phyloP scores from a whole-genome alignment of 2,888 invertebrate genomes.

The Drosophila planitibia region DNA sequence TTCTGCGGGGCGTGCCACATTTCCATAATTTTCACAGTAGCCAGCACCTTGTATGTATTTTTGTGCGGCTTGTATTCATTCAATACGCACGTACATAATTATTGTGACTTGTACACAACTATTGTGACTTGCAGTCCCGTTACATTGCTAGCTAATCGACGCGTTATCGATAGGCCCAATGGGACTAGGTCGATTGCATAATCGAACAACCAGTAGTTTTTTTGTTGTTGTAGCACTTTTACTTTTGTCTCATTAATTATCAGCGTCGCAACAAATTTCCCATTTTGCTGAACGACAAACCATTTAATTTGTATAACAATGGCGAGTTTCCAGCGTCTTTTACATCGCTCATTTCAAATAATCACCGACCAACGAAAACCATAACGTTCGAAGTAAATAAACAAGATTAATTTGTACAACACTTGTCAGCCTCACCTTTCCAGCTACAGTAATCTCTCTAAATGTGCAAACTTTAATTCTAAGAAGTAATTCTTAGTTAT shows the following conservation, averaged over 20 bases:
- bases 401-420: background rate
- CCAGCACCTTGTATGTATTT: slow-evolving; percentile 10
- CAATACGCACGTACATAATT: background rate
- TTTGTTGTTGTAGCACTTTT: slow-evolving; percentile 53
- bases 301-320: slow-evolving; percentile 35
- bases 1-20: slow-evolving; percentile 53
- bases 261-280: slow-evolving; percentile 38
- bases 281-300: slow-evolving; percentile 63
- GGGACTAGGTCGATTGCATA: slow-evolving; percentile 14
- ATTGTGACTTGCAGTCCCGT: slow-evolving; percentile 26
- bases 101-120: slow-evolving; percentile 11
- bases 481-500: background rate
- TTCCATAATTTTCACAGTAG: slow-evolving; percentile 45
- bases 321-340: slow-evolving; percentile 13
- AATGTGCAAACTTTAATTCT: background rate
- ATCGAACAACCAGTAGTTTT: slow-evolving; percentile 18
- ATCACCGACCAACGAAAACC: slow-evolving; percentile 14
- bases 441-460: background rate
- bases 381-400: slow-evolving; percentile 1
- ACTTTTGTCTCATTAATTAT: slow-evolving; percentile 74
- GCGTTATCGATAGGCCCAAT: slow-evolving; percentile 39
- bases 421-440: background rate
- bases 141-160: slow-evolving; percentile 13
- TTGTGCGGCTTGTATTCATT: background rate
- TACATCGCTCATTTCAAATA: slow-evolving; percentile 1